Percentiles rank a stretch among this genome's conserved stretches.
Conservation (phyloP, 2,797 vertebrate species). For the Clarias fuscus region DNA sequence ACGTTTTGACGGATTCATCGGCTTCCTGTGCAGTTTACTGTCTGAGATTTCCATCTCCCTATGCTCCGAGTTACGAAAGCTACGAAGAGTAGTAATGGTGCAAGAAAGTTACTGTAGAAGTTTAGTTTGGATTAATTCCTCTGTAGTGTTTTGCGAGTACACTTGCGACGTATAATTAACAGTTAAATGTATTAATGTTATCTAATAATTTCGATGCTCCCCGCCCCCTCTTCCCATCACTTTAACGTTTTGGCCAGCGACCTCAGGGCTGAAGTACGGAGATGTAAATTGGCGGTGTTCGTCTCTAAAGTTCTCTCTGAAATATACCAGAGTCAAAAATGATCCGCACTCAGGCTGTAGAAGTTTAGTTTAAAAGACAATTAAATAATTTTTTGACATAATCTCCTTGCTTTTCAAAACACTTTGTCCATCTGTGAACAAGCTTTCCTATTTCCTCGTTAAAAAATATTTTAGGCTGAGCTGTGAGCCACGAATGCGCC, state of each 20-base stretch:
- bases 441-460: too few species aligned
- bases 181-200: neutral
- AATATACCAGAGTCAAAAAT: too few species aligned
- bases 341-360: too few species aligned
- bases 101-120: neutral
- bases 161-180: neutral
- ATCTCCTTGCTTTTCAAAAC: too few species aligned
- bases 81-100: too few species aligned
- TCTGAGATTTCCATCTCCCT: constrained; percentile 3
- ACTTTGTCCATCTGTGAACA: too few species aligned
- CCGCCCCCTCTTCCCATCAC: neutral
- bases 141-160: neutral
- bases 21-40: constrained; percentile 16
- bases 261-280: neutral
- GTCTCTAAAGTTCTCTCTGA: too few species aligned
- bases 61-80: neutral
- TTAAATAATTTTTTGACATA: too few species aligned
- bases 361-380: too few species aligned
- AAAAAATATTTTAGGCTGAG: too few species aligned
- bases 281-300: too few species aligned
- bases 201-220: neutral
- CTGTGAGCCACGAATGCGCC: too few species aligned
- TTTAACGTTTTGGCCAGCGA: neutral
- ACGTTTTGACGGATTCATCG: neutral
- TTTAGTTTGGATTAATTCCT: neutral